Conservation (phyloP, 2,797 vertebrate species). For the Sandelia bainsii region DNA sequence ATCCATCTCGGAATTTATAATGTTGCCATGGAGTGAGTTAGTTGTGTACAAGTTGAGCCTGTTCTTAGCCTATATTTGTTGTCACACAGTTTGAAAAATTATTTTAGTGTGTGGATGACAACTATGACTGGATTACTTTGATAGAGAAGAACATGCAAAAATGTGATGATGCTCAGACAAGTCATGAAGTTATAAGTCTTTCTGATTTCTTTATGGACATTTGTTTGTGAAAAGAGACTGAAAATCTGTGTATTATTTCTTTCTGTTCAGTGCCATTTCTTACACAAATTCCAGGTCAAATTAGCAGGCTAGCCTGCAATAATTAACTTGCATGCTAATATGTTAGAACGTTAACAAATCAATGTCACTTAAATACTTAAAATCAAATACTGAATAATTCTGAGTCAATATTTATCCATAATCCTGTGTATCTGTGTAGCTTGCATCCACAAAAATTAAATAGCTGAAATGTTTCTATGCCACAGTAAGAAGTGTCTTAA, state of each 20-base stretch:
- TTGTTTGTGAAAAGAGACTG: no score
- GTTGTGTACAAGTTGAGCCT: neutral
- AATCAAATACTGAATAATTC: no score
- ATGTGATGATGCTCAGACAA: neutral
- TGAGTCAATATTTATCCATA: neutral
- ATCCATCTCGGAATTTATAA: no score
- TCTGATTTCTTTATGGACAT: neutral
- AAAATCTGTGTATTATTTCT: no score
- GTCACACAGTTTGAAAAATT: no score
- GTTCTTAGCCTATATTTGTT: neutral
- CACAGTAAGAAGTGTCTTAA: neutral
- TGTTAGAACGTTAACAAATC: no score
- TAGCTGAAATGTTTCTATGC: neutral
- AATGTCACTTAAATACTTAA: no score
- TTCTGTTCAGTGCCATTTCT: neutral
- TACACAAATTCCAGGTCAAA: no score
- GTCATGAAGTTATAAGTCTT: neutral
- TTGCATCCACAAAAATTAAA: neutral
- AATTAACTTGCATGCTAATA: no score
- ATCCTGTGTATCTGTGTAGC: neutral
- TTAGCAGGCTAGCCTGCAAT: no score
- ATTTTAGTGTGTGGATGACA: neutral
- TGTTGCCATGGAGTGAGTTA: neutral
- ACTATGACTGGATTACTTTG: neutral
- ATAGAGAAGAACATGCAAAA: neutral